A percentile compares a stretch with the other conserved stretches of the same genome.
Conservation (phyloP, 1,140 invertebrate genomes). For the Oscheius sp. region DNA sequence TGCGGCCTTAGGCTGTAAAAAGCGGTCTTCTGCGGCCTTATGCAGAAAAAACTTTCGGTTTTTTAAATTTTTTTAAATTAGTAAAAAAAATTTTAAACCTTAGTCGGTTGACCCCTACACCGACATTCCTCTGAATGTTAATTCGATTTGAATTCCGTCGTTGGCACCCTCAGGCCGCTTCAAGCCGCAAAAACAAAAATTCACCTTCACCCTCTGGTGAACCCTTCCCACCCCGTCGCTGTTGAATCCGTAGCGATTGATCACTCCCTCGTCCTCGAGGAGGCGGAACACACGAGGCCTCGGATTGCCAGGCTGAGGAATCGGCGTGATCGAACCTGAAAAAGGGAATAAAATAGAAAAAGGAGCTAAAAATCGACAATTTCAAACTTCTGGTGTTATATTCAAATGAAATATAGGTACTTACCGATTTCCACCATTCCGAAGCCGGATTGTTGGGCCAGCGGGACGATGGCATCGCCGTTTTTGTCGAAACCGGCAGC, state of each 20-base stretch:
- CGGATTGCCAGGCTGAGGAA: conserved; percentile 84
- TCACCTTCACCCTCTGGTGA: conserved; percentile 23
- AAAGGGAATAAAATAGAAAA: too few species aligned
- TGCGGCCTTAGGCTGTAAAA: too few species aligned
- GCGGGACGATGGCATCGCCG: conserved; percentile 79
- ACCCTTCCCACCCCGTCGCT: conserved; percentile 84
- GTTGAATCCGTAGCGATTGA: conserved; percentile 92
- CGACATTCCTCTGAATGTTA: too few species aligned
- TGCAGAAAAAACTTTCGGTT: too few species aligned
- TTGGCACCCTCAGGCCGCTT: conserved; percentile 61
- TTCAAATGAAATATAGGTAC: too few species aligned
- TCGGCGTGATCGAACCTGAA: conserved; percentile 82
- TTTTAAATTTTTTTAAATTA: too few species aligned
- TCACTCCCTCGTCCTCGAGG: conserved; percentile 73
- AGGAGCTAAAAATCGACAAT: too few species aligned
- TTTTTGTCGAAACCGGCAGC: conserved; percentile 98
- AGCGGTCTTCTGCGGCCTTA: too few species aligned
- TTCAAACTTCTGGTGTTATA: too few species aligned
- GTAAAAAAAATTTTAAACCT: too few species aligned
- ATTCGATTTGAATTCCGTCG: conserved; percentile 38
- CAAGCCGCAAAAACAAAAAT: conserved; percentile 53
- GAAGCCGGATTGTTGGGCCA: conserved; percentile 80
- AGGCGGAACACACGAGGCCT: conserved; percentile 88
- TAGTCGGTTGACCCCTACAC: too few species aligned
- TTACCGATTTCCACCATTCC: conserved; percentile 74